These are phyloP conservation scores for Myocastor coypus DNA, from an alignment of 2,113 vertebrate species.

Conservation along the genomic window DNA sequence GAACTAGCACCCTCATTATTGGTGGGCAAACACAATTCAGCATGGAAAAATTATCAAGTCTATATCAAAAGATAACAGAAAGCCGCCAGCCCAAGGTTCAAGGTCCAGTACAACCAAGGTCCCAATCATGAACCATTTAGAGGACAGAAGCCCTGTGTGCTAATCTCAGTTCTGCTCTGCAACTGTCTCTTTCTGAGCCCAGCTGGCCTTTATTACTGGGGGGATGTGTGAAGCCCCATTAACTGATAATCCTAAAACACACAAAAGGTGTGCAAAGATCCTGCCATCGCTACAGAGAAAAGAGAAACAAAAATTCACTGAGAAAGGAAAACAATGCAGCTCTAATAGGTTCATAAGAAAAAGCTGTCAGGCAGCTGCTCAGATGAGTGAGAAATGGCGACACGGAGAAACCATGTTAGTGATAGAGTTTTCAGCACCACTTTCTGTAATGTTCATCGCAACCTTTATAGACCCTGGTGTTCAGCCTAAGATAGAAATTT, in stretches of 20 bases:
- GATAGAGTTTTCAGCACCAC: background rate
- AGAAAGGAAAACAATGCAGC: background rate
- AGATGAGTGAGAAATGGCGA: background rate
- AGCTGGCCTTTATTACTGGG: background rate
- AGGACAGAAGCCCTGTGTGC: background rate
- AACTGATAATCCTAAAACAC: background rate
- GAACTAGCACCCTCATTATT: background rate
- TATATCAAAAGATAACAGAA: conserved; percentile 28
- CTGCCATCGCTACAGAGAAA: background rate
- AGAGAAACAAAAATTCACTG: background rate
- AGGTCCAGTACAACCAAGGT: background rate
- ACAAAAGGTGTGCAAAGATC: background rate
- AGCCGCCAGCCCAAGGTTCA: background rate
- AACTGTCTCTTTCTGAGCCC: background rate
- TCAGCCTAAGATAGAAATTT: background rate
- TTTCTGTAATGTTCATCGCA: background rate
- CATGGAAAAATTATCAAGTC: background rate
- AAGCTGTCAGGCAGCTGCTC: background rate
- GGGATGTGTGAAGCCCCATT: background rate
- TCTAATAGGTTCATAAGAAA: background rate
- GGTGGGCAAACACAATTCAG: conserved; percentile 36
- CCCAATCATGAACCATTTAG: background rate
- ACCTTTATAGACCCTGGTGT: background rate
- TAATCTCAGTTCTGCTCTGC: background rate
- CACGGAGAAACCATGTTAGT: background rate